phyloP scores from a whole-genome alignment of 2,888 invertebrate genomes.

The Folsomia candida region DNA sequence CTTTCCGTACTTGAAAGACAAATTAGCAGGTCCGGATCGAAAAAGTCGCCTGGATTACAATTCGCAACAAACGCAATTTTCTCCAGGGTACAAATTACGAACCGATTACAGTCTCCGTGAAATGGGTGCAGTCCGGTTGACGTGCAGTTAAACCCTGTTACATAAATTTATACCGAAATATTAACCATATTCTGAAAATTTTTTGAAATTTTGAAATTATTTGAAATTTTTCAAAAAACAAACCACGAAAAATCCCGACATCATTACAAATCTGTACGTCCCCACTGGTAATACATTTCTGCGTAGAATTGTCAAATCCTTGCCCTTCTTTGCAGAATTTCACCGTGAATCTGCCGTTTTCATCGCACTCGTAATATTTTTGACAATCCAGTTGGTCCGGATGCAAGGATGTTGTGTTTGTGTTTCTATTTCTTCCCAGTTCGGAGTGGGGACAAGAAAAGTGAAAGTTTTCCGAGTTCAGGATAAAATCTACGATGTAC shows the following conservation, averaged over 20 bases:
- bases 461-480: constrained; percentile 18
- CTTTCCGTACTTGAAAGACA: constrained; percentile 25
- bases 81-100: constrained; percentile 25
- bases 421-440: constrained; percentile 12
- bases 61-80: constrained; percentile 14
- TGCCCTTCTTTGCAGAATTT: constrained; percentile 12
- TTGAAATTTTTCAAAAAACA: too few species aligned
- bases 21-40: constrained; percentile 17
- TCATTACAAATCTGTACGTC: too few species aligned
- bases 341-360: background rate
- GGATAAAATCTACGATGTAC: constrained; percentile 1
- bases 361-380: constrained; percentile 25
- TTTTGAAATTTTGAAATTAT: too few species aligned
- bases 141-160: constrained; percentile 4
- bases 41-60: constrained; percentile 26
- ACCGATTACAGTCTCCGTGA: constrained; percentile 19
- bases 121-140: constrained; percentile 14
- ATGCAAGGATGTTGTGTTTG: background rate
- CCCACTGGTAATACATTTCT: too few species aligned
- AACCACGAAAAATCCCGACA: too few species aligned
- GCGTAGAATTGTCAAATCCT: constrained; percentile 23
- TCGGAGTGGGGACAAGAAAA: constrained; percentile 24
- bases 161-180: too few species aligned
- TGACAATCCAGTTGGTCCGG: constrained; percentile 26
- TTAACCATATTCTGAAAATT: too few species aligned